These are phyloP conservation scores for Arremon brunneinucha DNA, from an alignment of 2,797 vertebrate species.

Conservation along the genomic window DNA sequence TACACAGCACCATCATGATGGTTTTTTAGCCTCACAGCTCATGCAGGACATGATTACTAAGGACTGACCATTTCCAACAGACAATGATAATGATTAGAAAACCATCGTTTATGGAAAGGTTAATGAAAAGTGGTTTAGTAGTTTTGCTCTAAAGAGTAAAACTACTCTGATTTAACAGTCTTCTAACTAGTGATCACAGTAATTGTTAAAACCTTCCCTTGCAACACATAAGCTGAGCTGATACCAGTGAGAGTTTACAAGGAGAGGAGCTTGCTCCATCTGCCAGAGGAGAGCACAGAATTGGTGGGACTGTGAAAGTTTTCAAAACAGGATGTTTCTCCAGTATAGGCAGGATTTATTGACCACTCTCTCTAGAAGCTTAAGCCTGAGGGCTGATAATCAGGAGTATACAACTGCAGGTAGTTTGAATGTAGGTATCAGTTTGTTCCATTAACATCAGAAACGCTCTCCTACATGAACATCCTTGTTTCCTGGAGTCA, in stretches of 20 bases:
- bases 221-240: not conserved
- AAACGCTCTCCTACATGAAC: not conserved
- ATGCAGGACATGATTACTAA: not conserved
- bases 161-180: not conserved
- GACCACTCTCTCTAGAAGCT: not conserved
- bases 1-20: accelerated
- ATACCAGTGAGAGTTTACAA: not conserved
- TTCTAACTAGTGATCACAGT: not conserved
- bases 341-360: not conserved
- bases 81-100: not conserved
- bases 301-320: not conserved
- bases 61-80: not conserved
- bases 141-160: not conserved
- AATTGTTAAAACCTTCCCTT: not conserved
- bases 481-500: not conserved
- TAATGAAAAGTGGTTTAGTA: not conserved
- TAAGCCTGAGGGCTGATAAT: not conserved
- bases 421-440: not conserved
- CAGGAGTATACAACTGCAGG: not conserved
- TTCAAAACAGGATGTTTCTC: not conserved
- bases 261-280: not conserved
- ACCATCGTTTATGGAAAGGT: not conserved
- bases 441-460: not conserved
- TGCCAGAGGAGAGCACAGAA: not conserved
- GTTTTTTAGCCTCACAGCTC: not conserved